Percentiles rank a stretch among this genome's conserved stretches.
These are phyloP conservation scores for Diuraphis noxia DNA, from an alignment of 1,140 invertebrate species.

Conservation along the genomic window DNA sequence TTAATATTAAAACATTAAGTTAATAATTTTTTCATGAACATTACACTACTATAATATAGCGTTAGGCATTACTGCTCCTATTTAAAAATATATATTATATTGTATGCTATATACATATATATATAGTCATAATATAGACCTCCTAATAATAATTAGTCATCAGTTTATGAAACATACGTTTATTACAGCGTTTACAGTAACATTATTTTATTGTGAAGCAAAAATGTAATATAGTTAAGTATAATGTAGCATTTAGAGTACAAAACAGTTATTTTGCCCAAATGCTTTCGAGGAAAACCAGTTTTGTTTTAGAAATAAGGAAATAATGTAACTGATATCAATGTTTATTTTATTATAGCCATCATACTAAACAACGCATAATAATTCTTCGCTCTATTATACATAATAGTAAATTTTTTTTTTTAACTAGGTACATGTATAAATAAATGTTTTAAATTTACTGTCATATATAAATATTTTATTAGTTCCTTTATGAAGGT, in stretches of 20 bases:
- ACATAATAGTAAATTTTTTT: background rate
- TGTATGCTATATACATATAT: background rate
- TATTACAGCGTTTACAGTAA: background rate
- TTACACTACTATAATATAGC: too few species aligned
- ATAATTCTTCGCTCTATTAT: background rate
- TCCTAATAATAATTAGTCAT: background rate
- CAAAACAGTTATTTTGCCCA: background rate
- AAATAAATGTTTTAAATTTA: constrained; percentile 8
- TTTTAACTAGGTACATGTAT: background rate
- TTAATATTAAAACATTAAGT: background rate
- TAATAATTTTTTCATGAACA: background rate
- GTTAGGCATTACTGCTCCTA: too few species aligned
- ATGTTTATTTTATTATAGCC: constrained; percentile 30
- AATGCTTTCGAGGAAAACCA: constrained; percentile 16
- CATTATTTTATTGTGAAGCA: background rate
- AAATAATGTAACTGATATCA: constrained; percentile 10
- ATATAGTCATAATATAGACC: background rate
- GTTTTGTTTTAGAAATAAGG: background rate
- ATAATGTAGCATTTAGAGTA: background rate
- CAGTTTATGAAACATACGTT: background rate
- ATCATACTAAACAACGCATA: background rate
- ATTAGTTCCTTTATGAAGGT: background rate
- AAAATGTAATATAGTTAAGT: background rate
- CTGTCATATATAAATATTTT: background rate
- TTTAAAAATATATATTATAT: background rate